Conservation (phyloP, 2,113 vertebrate species). For the Microtus richardsoni region DNA sequence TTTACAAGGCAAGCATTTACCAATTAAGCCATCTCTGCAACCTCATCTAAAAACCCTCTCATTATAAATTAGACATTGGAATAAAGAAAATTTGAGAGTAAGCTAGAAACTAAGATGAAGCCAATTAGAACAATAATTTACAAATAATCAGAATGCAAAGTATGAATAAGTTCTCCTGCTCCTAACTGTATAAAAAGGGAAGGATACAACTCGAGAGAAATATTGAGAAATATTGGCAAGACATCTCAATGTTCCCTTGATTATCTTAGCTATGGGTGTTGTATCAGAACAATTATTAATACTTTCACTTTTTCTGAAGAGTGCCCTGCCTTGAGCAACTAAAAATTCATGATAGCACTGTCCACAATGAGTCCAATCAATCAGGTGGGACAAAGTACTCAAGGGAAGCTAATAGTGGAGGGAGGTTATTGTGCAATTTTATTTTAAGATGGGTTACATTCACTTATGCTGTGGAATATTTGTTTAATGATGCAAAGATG, state of each 20-base stretch:
- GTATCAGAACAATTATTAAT: neutral
- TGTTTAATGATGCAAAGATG: too few relatives aligned
- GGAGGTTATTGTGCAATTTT: neutral
- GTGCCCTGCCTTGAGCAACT: neutral
- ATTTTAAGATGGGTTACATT: too few relatives aligned
- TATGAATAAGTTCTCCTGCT: neutral
- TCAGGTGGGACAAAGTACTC: neutral
- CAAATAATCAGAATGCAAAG: neutral
- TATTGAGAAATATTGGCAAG: neutral
- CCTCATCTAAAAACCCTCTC: neutral
- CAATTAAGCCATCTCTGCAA: neutral
- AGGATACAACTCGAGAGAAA: neutral
- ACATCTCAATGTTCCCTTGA: neutral
- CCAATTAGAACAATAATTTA: neutral
- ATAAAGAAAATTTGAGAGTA: neutral
- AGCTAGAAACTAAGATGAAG: neutral
- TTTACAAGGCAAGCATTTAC: neutral
- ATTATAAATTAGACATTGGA: neutral
- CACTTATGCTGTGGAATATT: too few relatives aligned
- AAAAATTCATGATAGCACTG: neutral
- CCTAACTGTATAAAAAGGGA: neutral
- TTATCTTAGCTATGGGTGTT: neutral
- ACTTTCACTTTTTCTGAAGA: neutral
- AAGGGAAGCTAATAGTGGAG: fast-evolving
- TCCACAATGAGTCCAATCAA: neutral